phyloP scores from a whole-genome alignment of 2,888 invertebrate species.

The Agonopterix subpropinquella region DNA sequence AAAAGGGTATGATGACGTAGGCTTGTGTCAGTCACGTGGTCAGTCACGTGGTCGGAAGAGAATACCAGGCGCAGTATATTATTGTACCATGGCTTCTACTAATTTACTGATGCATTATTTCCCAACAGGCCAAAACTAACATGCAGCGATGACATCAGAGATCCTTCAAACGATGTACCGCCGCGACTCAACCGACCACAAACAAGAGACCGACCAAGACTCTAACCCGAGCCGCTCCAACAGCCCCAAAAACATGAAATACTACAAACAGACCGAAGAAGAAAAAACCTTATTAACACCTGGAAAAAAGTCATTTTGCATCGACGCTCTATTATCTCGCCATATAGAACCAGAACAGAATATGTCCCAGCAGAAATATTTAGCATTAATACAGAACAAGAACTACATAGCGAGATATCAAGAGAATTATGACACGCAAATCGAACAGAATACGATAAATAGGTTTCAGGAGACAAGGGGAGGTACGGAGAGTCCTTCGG shows the following conservation, averaged over 20 bases:
- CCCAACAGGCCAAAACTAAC: neutral
- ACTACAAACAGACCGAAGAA: conserved; percentile 29
- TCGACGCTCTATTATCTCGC: conserved; percentile 89
- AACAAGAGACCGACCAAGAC: conserved; percentile 57
- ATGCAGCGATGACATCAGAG: conserved; percentile 31
- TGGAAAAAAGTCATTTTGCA: conserved; percentile 88
- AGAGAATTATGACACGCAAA: conserved; percentile 63
- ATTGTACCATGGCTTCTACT: too few relatives aligned
- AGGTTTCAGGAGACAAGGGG: conserved; percentile 37
- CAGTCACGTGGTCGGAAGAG: too few relatives aligned
- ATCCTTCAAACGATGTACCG: conserved; percentile 43
- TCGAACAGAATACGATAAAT: conserved; percentile 61
- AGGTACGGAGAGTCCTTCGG: conserved; percentile 40
- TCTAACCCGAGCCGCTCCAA: conserved; percentile 49
- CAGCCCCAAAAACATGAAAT: conserved; percentile 61
- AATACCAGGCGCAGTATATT: too few relatives aligned
- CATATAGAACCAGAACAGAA: conserved; percentile 45
- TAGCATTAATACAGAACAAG: conserved; percentile 57
- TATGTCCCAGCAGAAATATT: conserved; percentile 55
- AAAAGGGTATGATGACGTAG: too few relatives aligned
- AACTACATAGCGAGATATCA: conserved; percentile 51
- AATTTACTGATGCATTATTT: too few relatives aligned
- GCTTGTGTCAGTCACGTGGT: too few relatives aligned
- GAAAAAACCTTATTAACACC: conserved; percentile 58
- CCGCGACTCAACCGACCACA: conserved; percentile 41